Base-by-base conservation (phyloP, 2,113 vertebrate genomes). In the Copsychus sechellarum region DNA sequence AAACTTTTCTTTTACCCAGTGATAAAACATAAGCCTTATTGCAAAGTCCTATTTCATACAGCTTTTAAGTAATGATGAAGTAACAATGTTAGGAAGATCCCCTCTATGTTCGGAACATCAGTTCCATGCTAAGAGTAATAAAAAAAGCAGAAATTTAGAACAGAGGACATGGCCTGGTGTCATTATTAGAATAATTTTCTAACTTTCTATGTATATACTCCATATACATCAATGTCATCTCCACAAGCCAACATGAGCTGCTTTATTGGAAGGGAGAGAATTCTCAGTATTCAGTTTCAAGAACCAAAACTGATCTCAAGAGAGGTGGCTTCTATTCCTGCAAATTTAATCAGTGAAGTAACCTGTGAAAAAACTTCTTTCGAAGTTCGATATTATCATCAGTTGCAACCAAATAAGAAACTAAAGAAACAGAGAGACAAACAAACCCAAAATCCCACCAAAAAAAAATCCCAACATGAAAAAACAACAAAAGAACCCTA, bases 391-490 rank as follows among this genome's bases (percentile, higher is more conserved):
- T 42, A 12, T 23, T 62, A 24, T 25, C 51, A 28, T 28, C 48
- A 36, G 3, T 36, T 25, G 4, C 22, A 76, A 25, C 4, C 22
- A 36, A 70, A 70, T 19, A 72, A 86, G 11, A 60, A 77, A 16
- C 3, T 26, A 18, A 66, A 64, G 29, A 22, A 23, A 20, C 2
- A n/a, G 17, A 71, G 2, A 14, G 1, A 8, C 6, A n/a, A 61
- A 22, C 5, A 36, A 65, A 28, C 16, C 4, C 12, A 16, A 81
- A 88, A 51, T 25, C 6, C 14, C 8, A 29, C 16, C 14, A 3
- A 42, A 26, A n/a, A 80, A 13, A 5, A 1, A 1, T 2, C 12
- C 4, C 22, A 11, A 62, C 21, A 7, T 14, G 12, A 28, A 51
- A 26, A 40, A 21, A 9, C 29, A n/a, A 8, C 3, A 33, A 33